phyloP scores from a whole-genome alignment of 2,888 invertebrate species.

The Ceramica pisi region DNA sequence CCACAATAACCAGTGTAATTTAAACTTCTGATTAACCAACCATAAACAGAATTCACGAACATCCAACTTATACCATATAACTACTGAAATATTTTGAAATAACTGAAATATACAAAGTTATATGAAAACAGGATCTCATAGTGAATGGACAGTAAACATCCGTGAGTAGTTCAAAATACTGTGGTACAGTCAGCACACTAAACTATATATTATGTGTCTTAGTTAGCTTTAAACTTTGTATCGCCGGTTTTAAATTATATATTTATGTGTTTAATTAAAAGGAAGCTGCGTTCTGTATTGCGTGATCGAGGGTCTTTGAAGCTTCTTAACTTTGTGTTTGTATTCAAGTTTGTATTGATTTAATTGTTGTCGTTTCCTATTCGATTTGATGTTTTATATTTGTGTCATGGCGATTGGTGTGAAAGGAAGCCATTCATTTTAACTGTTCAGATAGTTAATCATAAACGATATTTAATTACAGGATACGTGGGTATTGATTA shows the following conservation, averaged over 20 bases:
- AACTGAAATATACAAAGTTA: conserved; percentile 68
- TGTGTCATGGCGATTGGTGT: conserved; percentile 35
- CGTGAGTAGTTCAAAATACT: conserved; percentile 67
- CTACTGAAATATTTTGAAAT: conserved; percentile 58
- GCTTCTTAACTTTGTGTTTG: conserved; percentile 24
- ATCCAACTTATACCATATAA: conserved; percentile 37
- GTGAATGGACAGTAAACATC: conserved; percentile 72
- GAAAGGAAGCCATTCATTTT: conserved; percentile 43
- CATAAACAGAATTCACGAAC: conserved; percentile 11
- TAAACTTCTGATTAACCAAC: conserved; percentile 22
- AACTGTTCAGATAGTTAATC: conserved; percentile 18
- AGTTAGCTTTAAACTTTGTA: conserved; percentile 44
- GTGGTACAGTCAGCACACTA: conserved; percentile 59
- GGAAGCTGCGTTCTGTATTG: conserved; percentile 39
- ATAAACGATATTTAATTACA: conserved; percentile 31
- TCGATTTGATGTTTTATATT: conserved; percentile 34
- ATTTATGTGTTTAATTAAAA: conserved; percentile 48
- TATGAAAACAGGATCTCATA: conserved; percentile 70
- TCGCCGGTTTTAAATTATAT: conserved; percentile 44
- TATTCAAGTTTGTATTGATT: conserved; percentile 33
- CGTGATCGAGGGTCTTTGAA: conserved; percentile 45
- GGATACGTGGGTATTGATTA: conserved; percentile 29
- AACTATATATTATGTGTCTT: conserved; percentile 53
- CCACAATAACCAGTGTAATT: conserved; percentile 7
- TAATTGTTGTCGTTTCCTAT: conserved; percentile 30